Percentiles rank a stretch among this genome's conserved stretches.
Conservation (phyloP, 2,797 vertebrate genomes). For the Spinus pinus region DNA sequence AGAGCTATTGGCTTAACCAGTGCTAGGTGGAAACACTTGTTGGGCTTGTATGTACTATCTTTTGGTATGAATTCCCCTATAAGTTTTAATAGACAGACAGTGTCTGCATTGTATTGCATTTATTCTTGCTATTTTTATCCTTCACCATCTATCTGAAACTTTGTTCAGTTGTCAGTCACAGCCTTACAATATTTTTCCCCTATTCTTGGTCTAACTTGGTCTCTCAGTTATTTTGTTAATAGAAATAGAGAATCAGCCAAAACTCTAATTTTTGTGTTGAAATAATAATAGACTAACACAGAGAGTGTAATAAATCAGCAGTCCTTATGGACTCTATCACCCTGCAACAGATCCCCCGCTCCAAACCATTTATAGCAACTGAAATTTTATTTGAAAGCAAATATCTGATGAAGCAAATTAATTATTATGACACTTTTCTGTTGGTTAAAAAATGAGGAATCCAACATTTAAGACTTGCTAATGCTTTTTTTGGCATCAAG, state of each 20-base stretch:
- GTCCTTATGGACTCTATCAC: neutral
- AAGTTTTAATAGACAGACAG: neutral
- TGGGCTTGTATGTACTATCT: neutral
- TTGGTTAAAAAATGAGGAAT: constrained; percentile 58
- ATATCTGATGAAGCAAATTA: constrained; percentile 65
- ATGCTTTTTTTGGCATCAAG: constrained; percentile 61
- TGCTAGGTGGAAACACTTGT: neutral
- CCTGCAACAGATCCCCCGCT: neutral
- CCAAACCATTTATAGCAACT: neutral
- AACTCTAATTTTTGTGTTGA: neutral
- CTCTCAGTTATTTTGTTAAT: neutral
- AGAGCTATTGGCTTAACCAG: neutral
- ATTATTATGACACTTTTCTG: constrained; percentile 61
- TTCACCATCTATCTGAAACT: neutral
- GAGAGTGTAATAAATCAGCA: constrained; percentile 8
- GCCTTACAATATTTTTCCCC: neutral
- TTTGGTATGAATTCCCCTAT: neutral
- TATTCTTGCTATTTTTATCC: constrained; percentile 26
- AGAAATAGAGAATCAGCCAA: neutral
- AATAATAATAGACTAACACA: neutral
- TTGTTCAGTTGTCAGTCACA: neutral
- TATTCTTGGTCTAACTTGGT: neutral
- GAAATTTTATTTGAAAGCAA: constrained; percentile 58
- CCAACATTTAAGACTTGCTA: constrained; percentile 40
- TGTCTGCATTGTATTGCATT: constrained; percentile 6